Percentiles rank a stretch among this genome's conserved stretches.
phyloP scores from a whole-genome alignment of 37 sponge, comb jelly and placozoan species.

The Ianthella basta region DNA sequence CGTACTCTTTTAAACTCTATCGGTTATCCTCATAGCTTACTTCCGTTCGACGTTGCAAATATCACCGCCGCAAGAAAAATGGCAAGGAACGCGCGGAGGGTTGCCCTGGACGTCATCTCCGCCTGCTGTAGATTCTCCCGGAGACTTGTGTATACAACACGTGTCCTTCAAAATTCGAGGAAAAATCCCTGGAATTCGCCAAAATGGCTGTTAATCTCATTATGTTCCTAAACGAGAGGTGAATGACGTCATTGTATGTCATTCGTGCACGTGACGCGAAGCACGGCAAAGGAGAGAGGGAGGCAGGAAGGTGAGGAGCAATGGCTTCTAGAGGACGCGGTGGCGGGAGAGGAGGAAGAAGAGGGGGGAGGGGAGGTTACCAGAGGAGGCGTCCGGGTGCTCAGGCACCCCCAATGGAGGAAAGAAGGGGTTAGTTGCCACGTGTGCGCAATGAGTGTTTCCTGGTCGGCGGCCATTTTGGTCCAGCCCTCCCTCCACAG shows the following conservation, averaged over 20 bases:
- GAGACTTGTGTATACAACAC: no score
- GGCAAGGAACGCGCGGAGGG: no score
- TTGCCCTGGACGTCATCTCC: no score
- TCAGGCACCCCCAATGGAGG: background rate
- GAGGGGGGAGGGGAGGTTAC: slow-evolving; percentile 9
- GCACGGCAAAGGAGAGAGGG: background rate
- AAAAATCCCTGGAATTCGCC: no score
- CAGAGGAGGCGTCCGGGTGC: background rate
- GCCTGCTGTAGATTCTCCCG: no score
- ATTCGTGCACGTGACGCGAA: background rate
- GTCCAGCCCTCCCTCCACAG: background rate
- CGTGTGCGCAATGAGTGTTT: background rate
- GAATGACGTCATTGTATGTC: background rate
- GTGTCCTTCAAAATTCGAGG: no score
- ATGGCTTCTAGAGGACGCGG: slow-evolving; percentile 22
- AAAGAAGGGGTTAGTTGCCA: background rate
- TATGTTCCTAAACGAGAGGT: background rate
- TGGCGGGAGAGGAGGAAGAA: background rate
- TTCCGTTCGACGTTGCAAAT: no score
- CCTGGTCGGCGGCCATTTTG: background rate
- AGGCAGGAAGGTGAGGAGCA: background rate
- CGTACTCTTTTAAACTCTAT: no score
- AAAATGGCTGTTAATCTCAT: no score
- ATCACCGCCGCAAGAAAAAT: no score
- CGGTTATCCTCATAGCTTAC: no score